phyloP scores from a whole-genome alignment of 2,888 invertebrate genomes.

The Aradus depressus region DNA sequence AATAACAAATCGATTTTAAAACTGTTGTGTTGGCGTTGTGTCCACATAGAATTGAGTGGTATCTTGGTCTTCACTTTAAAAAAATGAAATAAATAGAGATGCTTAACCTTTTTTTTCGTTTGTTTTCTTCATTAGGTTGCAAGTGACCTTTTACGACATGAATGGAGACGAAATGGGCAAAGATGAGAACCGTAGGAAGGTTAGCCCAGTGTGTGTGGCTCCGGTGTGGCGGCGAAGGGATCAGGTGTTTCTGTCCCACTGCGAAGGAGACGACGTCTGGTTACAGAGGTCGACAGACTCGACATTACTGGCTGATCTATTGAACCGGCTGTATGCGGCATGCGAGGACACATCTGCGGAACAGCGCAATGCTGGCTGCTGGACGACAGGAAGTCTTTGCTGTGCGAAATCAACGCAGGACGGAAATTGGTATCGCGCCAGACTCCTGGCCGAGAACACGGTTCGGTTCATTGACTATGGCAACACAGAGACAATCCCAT shows the following conservation, averaged over 20 bases:
- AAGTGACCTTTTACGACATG: constrained; percentile 51
- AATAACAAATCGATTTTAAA: too few relatives aligned
- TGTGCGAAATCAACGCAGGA: constrained; percentile 30
- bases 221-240: constrained; percentile 42
- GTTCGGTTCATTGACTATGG: constrained; percentile 33
- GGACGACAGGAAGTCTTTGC: constrained; percentile 7
- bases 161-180: constrained; percentile 31
- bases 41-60: too few relatives aligned
- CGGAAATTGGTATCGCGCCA: constrained; percentile 31
- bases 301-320: constrained; percentile 39
- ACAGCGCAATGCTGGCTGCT: too few relatives aligned
- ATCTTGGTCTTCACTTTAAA: too few relatives aligned
- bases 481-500: constrained; percentile 31
- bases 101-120: not conserved
- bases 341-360: constrained; percentile 42
- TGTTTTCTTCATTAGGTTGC: constrained; percentile 44
- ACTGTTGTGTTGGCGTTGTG: too few relatives aligned
- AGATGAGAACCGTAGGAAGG: constrained; percentile 36
- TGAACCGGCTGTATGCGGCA: constrained; percentile 46
- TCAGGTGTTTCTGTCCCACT: constrained; percentile 46
- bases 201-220: constrained; percentile 44
- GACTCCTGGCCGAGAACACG: constrained; percentile 29
- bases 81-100: too few relatives aligned
- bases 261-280: constrained; percentile 48
- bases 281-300: constrained; percentile 46